These are phyloP conservation scores for Prionailurus bengalensis DNA, from an alignment of 2,113 vertebrate species.

Conservation along the genomic window DNA sequence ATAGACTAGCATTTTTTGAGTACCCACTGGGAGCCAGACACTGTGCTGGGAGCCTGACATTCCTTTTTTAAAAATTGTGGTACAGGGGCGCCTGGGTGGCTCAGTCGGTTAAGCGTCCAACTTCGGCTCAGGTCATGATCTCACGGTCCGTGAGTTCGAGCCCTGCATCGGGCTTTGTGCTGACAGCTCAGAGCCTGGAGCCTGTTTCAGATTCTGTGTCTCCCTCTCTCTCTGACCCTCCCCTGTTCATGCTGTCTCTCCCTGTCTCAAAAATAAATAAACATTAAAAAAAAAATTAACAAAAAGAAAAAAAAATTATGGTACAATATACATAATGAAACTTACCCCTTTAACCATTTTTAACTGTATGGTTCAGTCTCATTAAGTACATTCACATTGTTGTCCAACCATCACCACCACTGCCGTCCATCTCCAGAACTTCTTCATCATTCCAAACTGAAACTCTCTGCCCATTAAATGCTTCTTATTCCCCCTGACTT, in stretches of 20 bases:
- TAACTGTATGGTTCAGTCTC: background rate
- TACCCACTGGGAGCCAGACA: background rate
- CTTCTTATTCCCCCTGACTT: background rate
- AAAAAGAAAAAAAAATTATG: background rate
- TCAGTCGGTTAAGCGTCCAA: too few relatives aligned
- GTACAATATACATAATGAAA: conserved; percentile 13
- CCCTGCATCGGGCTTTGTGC: too few relatives aligned
- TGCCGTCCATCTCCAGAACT: background rate
- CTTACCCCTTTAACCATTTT: conserved; percentile 24
- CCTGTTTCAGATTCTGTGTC: too few relatives aligned
- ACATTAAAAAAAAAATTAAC: too few relatives aligned
- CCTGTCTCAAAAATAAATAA: too few relatives aligned
- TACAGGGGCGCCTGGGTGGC: background rate
- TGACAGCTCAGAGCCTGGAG: too few relatives aligned
- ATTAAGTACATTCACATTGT: background rate
- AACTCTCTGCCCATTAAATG: background rate
- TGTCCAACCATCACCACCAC: background rate
- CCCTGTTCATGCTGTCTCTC: too few relatives aligned
- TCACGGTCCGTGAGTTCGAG: too few relatives aligned
- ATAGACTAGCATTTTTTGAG: background rate
- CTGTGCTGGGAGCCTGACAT: background rate
- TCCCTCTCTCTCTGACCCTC: too few relatives aligned
- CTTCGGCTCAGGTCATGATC: too few relatives aligned
- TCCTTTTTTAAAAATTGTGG: background rate
- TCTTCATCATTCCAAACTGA: conserved; percentile 11